Conservation (phyloP, 2,888 invertebrate genomes). For the Crepidodera aurea region DNA sequence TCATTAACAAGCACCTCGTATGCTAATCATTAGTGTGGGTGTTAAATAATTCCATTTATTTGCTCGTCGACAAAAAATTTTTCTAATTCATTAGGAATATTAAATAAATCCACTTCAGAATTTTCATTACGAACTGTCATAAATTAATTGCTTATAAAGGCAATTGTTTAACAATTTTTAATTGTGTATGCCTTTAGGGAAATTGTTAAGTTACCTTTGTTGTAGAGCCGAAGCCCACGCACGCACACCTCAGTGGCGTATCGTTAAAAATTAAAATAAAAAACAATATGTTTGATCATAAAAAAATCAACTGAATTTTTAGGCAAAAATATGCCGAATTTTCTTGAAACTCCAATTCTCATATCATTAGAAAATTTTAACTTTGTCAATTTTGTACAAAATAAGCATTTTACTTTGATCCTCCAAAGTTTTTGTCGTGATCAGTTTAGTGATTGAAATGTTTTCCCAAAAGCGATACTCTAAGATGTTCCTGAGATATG, state of each 20-base stretch:
- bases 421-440: no score
- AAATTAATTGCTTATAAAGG: conserved; percentile 34
- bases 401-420: no score
- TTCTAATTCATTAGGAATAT: conserved; percentile 32
- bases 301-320: no score
- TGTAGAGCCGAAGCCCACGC: conserved; percentile 28
- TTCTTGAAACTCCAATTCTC: no score
- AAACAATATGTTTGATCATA: no score
- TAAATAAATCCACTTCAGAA: conserved; percentile 37
- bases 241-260: background rate
- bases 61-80: conserved; percentile 15
- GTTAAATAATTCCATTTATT: conserved; percentile 30
- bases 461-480: no score
- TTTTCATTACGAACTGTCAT: conserved; percentile 34
- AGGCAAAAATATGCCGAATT: no score
- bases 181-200: conserved; percentile 25
- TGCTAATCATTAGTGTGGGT: conserved; percentile 23
- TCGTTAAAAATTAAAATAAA: no score
- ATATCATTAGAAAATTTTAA: no score
- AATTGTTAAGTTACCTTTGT: conserved; percentile 33
- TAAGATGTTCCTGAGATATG: no score
- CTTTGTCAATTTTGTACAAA: no score
- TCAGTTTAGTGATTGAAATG: no score
- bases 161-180: conserved; percentile 37
- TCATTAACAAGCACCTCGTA: conserved; percentile 12